phyloP scores from a whole-genome alignment of 2,797 vertebrate species.

The Aythya fuligula region DNA sequence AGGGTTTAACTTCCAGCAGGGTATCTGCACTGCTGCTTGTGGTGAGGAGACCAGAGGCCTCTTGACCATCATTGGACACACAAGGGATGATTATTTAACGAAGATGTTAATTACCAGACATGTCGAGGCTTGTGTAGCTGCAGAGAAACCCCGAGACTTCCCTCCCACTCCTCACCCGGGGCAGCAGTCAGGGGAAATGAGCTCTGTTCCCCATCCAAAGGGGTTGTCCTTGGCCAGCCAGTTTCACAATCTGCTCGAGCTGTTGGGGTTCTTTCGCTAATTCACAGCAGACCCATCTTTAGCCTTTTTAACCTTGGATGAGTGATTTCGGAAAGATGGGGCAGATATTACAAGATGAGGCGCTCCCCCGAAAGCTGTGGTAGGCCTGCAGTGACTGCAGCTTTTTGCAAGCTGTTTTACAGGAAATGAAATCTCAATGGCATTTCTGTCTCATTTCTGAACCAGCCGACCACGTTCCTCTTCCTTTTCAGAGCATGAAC shows the following conservation, averaged over 20 bases:
- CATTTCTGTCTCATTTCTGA: slow-evolving; percentile 60
- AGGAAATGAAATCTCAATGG: slow-evolving; percentile 40
- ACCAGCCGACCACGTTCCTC: slow-evolving; percentile 35
- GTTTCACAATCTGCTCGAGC: neutral
- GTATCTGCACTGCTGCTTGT: neutral
- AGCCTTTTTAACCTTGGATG: neutral
- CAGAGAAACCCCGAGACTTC: neutral
- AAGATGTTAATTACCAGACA: neutral
- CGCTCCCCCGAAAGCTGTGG: neutral
- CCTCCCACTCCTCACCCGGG: fast-evolving
- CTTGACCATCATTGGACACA: fast-evolving
- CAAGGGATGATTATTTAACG: neutral
- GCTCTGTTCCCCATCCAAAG: neutral
- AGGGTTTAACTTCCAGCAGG: neutral
- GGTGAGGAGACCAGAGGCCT: neutral
- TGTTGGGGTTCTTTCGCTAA: neutral
- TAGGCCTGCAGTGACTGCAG: neutral
- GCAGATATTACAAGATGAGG: neutral
- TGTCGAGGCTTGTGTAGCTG: fast-evolving
- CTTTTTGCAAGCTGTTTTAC: neutral
- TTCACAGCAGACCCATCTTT: neutral
- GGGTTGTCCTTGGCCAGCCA: neutral
- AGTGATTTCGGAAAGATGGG: neutral
- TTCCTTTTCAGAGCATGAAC: slow-evolving; percentile 31
- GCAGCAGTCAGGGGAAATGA: neutral